Conservation (phyloP, 2,797 vertebrate species). For the Pantherophis vulpinus region DNA sequence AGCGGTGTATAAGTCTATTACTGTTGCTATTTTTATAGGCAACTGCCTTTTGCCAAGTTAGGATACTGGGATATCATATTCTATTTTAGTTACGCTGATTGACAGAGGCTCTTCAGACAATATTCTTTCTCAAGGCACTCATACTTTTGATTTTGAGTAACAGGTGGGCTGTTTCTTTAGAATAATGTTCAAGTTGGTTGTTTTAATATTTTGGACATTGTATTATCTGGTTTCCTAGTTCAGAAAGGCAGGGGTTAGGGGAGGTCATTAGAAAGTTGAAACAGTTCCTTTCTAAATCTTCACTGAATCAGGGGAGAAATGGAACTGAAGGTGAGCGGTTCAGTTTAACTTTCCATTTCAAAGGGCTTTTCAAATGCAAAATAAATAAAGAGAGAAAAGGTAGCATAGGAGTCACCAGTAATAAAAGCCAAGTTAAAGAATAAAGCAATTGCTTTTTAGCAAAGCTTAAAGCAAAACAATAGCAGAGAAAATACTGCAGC, state of each 20-base stretch:
- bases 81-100: background rate
- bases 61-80: background rate
- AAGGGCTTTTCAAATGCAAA: conserved; percentile 55
- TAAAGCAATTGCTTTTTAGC: conserved; percentile 63
- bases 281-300: conserved; percentile 11
- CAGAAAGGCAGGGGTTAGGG: background rate
- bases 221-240: background rate
- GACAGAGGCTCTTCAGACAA: background rate
- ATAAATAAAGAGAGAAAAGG: conserved; percentile 45
- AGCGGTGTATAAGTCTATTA: background rate
- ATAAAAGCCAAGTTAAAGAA: conserved; percentile 63
- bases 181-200: background rate
- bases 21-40: background rate
- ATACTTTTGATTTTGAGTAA: background rate
- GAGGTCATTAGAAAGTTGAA: conserved; percentile 17
- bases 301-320: conserved; percentile 2
- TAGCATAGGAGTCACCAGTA: conserved; percentile 61
- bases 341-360: conserved; percentile 45
- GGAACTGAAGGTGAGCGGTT: conserved; percentile 28
- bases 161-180: background rate
- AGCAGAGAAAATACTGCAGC: conserved; percentile 62
- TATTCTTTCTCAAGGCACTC: conserved; percentile 1
- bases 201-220: background rate
- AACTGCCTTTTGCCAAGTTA: background rate
- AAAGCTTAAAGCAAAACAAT: conserved; percentile 65